Evolutionary conservation across 2,888 invertebrate species (phyloP), one percentile per base, ranked within the genome.

Genomic region (Metallyticus violacea): DNA sequence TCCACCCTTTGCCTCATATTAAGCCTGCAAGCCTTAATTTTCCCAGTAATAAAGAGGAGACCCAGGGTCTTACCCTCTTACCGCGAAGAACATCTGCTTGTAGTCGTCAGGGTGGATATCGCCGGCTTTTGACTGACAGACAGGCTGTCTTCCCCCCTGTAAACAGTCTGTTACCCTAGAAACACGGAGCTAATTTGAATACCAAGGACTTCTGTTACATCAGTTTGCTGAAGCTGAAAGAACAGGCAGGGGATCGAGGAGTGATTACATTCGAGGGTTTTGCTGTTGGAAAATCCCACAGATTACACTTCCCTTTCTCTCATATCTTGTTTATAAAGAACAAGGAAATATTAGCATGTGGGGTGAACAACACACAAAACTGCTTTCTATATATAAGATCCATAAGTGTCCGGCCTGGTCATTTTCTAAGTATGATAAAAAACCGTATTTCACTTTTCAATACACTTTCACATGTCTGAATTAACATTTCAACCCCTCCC

Each of bases 111-210:
- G n/a, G n/a, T n/a, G n/a, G n/a, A n/a, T 62, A 62, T 15, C 15
- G 15, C 4, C 22, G 40, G 9, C 40, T 62, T 15, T 62, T 9
- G 40, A 62, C 15, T 62, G 40, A 62, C 40, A 15, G 40, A 62
- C 28, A 77, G 77, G 26, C 77, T 83, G 83, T 77, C 83, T 83
- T 83, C 83, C 29, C 28, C 25, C 77, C 29, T 77, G 83, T 83
- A 83, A 83, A 83, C 83, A 83, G 77, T 77, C 77, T 77, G 77
- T 83, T 83, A 83, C 83, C 82, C 83, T 83, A 77, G 83, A 83
- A 83, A 83, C 83, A 77, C 77, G 40, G 40, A 77, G 25, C 83
- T 83, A 83, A 83, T 83, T 83, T 83, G 83, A 83, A 83, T 83
- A 77, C 29, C 77, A 77, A 83, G 83, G 40, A 62, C 40, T 22